Evolutionary conservation across 2,888 invertebrate species (phyloP).

Genomic region (Leptinotarsa tumamoca): DNA sequence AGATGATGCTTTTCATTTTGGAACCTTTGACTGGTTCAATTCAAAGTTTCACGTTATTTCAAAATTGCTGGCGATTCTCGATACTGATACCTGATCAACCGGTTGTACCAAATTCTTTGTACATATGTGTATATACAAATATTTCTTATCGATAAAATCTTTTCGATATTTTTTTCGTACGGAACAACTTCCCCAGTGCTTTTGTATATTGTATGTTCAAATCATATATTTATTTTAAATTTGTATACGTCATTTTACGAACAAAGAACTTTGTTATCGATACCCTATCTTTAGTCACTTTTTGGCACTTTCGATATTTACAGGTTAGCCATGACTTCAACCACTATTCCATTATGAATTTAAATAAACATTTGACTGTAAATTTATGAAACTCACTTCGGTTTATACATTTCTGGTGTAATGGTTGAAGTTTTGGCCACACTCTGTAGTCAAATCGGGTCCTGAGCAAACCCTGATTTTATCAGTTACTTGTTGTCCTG

Average conservation of each 20-base stretch:
- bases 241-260: conserved; percentile 30
- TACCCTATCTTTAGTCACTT: conserved; percentile 27
- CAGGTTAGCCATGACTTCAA: conserved; percentile 20
- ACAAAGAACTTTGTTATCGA: conserved; percentile 20
- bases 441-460: conserved; percentile 50
- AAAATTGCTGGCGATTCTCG: conserved; percentile 19
- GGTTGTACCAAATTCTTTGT: conserved; percentile 57
- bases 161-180: conserved; percentile 46
- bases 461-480: conserved; percentile 52
- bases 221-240: conserved; percentile 47
- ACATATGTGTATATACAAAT: conserved; percentile 53
- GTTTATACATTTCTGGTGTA: neutral
- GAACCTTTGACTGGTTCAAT: neutral
- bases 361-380: neutral
- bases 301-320: conserved; percentile 33
- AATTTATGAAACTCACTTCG: neutral
- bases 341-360: neutral
- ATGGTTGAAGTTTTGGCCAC: conserved; percentile 24
- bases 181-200: conserved; percentile 45
- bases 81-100: conserved; percentile 56
- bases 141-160: conserved; percentile 27
- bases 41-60: neutral
- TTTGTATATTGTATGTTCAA: conserved; percentile 45
- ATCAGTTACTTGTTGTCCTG: conserved; percentile 50
- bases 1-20: neutral